phyloP scores from a whole-genome alignment of 2,888 invertebrate species.

The Drosophila prostipennis region DNA sequence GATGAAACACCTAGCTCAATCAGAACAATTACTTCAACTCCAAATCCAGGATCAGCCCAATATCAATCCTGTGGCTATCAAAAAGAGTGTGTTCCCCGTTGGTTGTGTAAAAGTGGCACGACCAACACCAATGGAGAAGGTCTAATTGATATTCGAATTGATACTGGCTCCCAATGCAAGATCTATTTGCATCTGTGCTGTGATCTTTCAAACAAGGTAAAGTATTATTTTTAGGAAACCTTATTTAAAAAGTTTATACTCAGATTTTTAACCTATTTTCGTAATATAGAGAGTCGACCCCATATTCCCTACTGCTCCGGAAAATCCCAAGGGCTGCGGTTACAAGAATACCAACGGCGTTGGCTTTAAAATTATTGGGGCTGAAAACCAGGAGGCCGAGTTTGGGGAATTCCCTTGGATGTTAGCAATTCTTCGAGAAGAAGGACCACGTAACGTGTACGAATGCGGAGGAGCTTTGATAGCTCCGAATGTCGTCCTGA shows the following conservation, averaged over 20 bases:
- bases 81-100: constrained; percentile 92
- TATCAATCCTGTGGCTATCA: constrained; percentile 78
- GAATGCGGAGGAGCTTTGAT: constrained; percentile 83
- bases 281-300: constrained; percentile 37
- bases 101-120: constrained; percentile 88
- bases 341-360: constrained; percentile 90
- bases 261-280: neutral
- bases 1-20: constrained; percentile 23
- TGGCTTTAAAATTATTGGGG: constrained; percentile 88
- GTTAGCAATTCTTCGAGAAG: constrained; percentile 85
- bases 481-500: constrained; percentile 87
- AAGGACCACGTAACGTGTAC: constrained; percentile 84
- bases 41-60: constrained; percentile 27
- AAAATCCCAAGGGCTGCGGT: constrained; percentile 87
- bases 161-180: constrained; percentile 62
- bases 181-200: constrained; percentile 80
- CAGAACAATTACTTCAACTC: constrained; percentile 3
- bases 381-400: constrained; percentile 87
- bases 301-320: constrained; percentile 26
- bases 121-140: constrained; percentile 90
- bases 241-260: no score
- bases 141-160: constrained; percentile 90
- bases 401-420: constrained; percentile 85
- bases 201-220: constrained; percentile 71
- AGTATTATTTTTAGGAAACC: no score